Conservation (phyloP, 2,113 vertebrate species). For the Indicator maculatus region DNA sequence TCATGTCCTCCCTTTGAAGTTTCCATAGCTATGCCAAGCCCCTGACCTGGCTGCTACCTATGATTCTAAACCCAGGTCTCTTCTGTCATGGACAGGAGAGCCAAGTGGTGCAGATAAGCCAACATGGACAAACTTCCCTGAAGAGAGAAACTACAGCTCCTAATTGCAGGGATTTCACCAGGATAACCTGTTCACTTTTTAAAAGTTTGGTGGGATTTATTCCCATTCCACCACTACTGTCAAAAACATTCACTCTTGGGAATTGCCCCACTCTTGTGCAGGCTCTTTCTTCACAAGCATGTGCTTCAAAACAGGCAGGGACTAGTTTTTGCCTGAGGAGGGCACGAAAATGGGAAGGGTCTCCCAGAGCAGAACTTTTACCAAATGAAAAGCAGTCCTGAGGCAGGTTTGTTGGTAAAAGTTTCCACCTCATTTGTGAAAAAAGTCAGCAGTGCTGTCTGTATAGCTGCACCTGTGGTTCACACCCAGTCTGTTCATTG, state of each 20-base stretch:
- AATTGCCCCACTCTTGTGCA: background rate
- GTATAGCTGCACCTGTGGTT: background rate
- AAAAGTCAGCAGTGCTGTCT: background rate
- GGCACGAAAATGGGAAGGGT: background rate
- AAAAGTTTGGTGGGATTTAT: background rate
- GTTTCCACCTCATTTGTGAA: background rate
- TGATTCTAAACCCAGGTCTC: background rate
- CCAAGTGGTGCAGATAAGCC: background rate
- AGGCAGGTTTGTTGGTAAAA: background rate
- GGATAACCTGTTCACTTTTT: background rate
- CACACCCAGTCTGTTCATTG: background rate
- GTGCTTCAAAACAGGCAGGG: background rate
- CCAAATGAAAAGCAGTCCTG: background rate
- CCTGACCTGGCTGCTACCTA: background rate
- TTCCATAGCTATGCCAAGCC: background rate
- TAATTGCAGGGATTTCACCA: background rate
- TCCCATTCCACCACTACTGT: background rate
- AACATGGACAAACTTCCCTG: background rate
- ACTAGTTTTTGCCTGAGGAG: background rate
- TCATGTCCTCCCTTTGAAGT: background rate
- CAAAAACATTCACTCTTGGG: background rate
- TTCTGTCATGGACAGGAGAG: background rate
- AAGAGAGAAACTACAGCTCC: background rate
- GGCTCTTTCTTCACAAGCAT: background rate
- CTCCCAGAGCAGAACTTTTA: background rate